Percentiles rank a stretch among this genome's conserved stretches.
Conservation (phyloP, 1,140 invertebrate genomes). For the Danaus melanippus region DNA sequence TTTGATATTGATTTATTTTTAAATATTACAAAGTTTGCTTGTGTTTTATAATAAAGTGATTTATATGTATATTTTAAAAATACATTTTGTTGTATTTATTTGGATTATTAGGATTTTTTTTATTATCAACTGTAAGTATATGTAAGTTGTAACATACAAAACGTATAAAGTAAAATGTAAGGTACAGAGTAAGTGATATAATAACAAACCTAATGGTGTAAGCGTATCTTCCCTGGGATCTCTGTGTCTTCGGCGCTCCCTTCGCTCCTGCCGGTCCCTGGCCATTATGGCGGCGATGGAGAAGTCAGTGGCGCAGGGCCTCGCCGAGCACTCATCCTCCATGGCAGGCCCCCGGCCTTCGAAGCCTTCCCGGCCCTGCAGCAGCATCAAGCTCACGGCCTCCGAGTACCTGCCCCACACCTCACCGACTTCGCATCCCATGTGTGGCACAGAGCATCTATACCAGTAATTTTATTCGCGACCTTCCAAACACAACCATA, state of each 20-base stretch:
- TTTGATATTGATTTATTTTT: no score
- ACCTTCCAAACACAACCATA: neutral
- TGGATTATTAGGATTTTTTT: no score
- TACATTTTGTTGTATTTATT: no score
- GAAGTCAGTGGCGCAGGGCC: conserved; percentile 86
- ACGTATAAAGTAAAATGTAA: no score
- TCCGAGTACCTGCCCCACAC: conserved; percentile 46
- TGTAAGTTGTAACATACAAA: no score
- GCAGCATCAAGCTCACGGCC: conserved; percentile 64
- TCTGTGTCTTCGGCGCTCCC: conserved; percentile 54
- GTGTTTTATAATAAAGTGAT: no score
- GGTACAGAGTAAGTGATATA: neutral
- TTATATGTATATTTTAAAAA: no score
- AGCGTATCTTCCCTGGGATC: conserved; percentile 66
- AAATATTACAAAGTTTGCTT: no score
- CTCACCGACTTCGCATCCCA: conserved; percentile 68
- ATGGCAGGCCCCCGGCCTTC: conserved; percentile 57
- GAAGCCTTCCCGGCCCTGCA: conserved; percentile 34
- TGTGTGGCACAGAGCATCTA: conserved; percentile 46
- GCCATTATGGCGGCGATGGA: conserved; percentile 92
- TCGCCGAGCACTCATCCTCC: conserved; percentile 75
- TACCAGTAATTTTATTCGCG: conserved; percentile 12
- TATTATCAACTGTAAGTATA: no score
- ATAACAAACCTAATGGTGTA: conserved; percentile 53
- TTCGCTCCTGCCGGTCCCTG: conserved; percentile 72